Evolutionary conservation across 2,797 vertebrate species (phyloP), one percentile per base, ranked within the genome.

Genomic region (Gouania willdenowi): DNA sequence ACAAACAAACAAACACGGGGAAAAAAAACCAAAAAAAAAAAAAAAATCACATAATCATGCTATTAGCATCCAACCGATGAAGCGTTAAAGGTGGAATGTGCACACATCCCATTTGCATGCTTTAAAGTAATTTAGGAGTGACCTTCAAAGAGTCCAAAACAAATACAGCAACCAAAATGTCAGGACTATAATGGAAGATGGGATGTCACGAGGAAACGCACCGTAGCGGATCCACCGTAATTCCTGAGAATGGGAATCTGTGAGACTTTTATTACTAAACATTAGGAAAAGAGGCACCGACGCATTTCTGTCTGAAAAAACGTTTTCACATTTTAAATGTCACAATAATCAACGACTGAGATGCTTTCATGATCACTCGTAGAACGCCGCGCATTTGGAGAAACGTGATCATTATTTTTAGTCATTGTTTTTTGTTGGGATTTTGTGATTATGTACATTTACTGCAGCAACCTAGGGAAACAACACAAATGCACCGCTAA

Each of bases 51-150:
- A n/a, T n/a, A 5, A 8, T 15, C 10, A 9, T 8, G 2, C 6
- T 8, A 2, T 46, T 10, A 26, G 21, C 5, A 16, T 50, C 52
- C 57, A 29, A 20, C 71, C 71, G 52, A 22, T 55, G 30, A 25
- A 18, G 46, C 5, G 1, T 45, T 47, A 57, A 60, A 56, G 67
- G 41, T 50, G 61, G 68, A 79, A n/a, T n/a, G 47, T 52, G 59
- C n/a, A n/a, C n/a, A n/a, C n/a, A n/a, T n/a, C n/a, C n/a, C n/a
- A 88, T 91, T 88, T 89, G 69, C 82, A 86, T 79, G 76, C 81
- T 79, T 84, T 83, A 73, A 82, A 81, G 81, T 71, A 55, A 85
- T 87, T 88, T 81, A 27, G 53, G 37, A 56, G 52, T 89, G 89
- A 89, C 87, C 88, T 88, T 91, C 87, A 85, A 77, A 83, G 47